A percentile compares a stretch with the other conserved stretches of the same genome.
Conservation (phyloP, 1,140 invertebrate genomes). For the Penaeus indicus region DNA sequence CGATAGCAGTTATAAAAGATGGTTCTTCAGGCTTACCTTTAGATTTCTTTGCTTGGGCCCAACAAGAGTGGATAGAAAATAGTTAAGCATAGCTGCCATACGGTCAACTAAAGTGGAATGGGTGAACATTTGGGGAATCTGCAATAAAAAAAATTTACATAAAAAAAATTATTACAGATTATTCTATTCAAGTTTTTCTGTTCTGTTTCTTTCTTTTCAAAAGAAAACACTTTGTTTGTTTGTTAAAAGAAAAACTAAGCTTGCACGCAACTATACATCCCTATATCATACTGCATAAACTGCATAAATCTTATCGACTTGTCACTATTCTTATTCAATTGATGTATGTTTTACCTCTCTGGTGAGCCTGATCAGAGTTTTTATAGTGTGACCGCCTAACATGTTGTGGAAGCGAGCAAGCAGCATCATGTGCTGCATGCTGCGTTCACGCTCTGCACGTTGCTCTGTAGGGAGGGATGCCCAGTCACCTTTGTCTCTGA, state of each 20-base stretch:
- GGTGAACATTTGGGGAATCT: conserved; percentile 60
- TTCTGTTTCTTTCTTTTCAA: too few species aligned
- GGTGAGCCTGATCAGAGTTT: conserved; percentile 86
- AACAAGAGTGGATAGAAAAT: conserved; percentile 91
- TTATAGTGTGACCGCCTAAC: conserved; percentile 89
- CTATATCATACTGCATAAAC: not conserved
- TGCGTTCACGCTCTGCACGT: conserved; percentile 81
- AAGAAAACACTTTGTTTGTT: too few species aligned
- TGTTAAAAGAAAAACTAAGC: not conserved
- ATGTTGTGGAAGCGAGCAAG: conserved; percentile 93
- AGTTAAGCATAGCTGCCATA: conserved; percentile 95
- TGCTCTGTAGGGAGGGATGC: conserved; percentile 79
- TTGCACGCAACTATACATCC: too few species aligned
- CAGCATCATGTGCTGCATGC: conserved; percentile 84
- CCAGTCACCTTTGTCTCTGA: conserved; percentile 76
- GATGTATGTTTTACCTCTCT: conserved; percentile 50
- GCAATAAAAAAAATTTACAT: not conserved
- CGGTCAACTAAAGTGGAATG: conserved; percentile 93
- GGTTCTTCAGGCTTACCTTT: conserved; percentile 75
- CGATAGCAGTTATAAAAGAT: not conserved
- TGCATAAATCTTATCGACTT: not conserved
- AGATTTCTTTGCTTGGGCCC: conserved; percentile 89
- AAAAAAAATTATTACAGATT: not conserved
- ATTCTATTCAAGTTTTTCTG: too few species aligned
- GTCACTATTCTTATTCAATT: not conserved